Evolutionary conservation across 2,797 vertebrate genomes (phyloP).

Genomic region (Threskiornis aethiopicus): DNA sequence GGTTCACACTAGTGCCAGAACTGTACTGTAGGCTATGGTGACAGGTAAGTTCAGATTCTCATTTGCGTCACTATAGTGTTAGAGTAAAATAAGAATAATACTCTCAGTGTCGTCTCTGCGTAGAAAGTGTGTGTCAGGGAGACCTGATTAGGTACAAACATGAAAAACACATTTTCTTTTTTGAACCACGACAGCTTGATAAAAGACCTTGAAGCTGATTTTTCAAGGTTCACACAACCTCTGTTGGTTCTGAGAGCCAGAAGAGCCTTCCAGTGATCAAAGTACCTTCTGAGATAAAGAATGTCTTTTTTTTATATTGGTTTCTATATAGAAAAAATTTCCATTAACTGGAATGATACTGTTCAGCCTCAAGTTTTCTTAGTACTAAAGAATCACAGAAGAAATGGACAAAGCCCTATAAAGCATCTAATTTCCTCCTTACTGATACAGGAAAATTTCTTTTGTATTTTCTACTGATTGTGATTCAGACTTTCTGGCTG

Average conservation of each 20-base stretch:
- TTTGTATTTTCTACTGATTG: not conserved
- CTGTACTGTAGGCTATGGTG: not conserved
- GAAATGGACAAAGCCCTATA: not conserved
- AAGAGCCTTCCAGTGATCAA: not conserved
- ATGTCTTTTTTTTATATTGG: not conserved
- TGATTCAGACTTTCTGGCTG: conserved; percentile 32
- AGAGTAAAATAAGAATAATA: not conserved
- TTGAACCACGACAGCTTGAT: not conserved
- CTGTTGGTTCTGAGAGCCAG: not conserved
- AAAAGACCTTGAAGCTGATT: not conserved
- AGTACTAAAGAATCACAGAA: not conserved
- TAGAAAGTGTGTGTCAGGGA: not conserved
- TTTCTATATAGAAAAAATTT: not conserved
- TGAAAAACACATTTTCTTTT: not conserved
- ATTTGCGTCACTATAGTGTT: not conserved
- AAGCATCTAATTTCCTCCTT: not conserved
- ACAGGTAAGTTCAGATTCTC: not conserved
- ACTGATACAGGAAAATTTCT: not conserved
- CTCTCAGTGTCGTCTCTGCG: not conserved
- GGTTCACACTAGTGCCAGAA: not conserved
- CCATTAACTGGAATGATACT: not conserved
- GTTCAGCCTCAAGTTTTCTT: not conserved
- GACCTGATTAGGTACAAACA: not conserved
- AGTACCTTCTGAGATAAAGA: not conserved
- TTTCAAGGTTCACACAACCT: not conserved